Evolutionary conservation across 2,888 invertebrate species (phyloP).

Genomic region (Tetramorium bicarinatum): DNA sequence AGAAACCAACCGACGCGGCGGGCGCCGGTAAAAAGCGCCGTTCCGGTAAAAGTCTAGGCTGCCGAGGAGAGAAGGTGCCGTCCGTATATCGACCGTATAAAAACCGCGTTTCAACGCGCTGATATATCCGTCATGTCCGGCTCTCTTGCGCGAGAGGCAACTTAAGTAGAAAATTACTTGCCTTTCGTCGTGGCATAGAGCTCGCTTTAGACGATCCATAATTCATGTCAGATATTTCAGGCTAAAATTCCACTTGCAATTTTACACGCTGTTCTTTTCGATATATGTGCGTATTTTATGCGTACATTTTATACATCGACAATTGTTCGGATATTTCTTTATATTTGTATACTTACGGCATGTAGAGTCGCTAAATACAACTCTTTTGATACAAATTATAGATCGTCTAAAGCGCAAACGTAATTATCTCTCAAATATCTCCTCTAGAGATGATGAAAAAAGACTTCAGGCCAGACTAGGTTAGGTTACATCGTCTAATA

Average conservation of each 20-base stretch:
- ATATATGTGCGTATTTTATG: not conserved
- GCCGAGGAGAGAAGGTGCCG: not conserved
- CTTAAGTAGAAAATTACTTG: constrained; percentile 44
- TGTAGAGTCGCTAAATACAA: not conserved
- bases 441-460: not conserved
- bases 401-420: not conserved
- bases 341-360: not conserved
- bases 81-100: constrained; percentile 17
- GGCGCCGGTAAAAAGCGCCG: constrained; percentile 27
- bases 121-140: constrained; percentile 38
- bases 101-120: constrained; percentile 34
- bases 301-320: too few species aligned
- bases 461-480: not conserved
- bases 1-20: constrained; percentile 16
- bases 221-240: constrained; percentile 11
- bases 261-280: not conserved
- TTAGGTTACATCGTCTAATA: not conserved
- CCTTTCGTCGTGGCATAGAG: not conserved
- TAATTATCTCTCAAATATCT: constrained; percentile 3
- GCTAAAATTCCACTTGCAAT: not conserved
- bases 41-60: constrained; percentile 17
- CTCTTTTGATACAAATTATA: not conserved
- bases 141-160: constrained; percentile 5
- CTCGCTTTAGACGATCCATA: not conserved
- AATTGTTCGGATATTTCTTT: not conserved